Percentiles rank a stretch among this genome's conserved stretches.
Evolutionary conservation across 2,888 invertebrate genomes (phyloP).

Genomic region (Drosophila koepferae): DNA sequence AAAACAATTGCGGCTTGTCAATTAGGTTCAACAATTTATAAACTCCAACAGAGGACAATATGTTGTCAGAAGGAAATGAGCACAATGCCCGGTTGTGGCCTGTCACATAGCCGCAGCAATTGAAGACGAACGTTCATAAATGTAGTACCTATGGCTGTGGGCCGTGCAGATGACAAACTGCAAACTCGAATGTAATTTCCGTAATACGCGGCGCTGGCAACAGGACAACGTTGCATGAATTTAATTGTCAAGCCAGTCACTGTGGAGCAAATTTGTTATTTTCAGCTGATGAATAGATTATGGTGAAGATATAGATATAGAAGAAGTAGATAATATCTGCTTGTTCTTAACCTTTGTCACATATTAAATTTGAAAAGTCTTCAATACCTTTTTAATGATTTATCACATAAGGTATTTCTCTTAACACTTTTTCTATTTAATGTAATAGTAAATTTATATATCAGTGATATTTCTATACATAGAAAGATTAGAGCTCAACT

Average conservation of each 20-base stretch:
- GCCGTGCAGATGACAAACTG: conserved; percentile 33
- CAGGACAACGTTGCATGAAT: conserved; percentile 69
- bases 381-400: no score
- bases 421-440: no score
- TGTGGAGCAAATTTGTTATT: background rate
- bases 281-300: no score
- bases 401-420: no score
- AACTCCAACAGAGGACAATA: conserved; percentile 2
- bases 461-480: no score
- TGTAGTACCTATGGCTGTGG: conserved; percentile 20
- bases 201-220: conserved; percentile 61
- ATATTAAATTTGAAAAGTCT: no score
- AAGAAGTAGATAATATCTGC: no score
- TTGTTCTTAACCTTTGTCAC: no score
- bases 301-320: no score
- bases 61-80: conserved; percentile 68
- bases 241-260: conserved; percentile 71
- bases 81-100: background rate
- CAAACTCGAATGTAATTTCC: conserved; percentile 76
- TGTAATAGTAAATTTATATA: no score
- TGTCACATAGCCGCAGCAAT: background rate
- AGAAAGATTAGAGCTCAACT: no score
- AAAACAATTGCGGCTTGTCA: conserved; percentile 32
- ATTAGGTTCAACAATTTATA: conserved; percentile 27
- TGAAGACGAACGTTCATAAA: conserved; percentile 9